These are phyloP conservation scores for Cyclargus thomasi DNA, from an alignment of 1,140 invertebrate genomes.

Conservation along the genomic window DNA sequence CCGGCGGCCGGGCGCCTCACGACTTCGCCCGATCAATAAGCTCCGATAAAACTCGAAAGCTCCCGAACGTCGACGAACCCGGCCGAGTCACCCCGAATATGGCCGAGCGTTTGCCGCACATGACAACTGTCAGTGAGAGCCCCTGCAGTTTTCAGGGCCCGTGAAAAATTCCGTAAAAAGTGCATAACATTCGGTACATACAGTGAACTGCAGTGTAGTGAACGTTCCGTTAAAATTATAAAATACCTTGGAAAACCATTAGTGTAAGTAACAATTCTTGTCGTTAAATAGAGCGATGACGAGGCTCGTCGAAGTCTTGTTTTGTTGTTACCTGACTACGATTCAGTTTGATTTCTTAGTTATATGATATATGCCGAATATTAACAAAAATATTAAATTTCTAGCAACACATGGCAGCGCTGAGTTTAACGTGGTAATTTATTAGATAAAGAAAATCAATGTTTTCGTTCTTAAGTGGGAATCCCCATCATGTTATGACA, in stretches of 20 bases:
- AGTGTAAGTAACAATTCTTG: constrained; percentile 45
- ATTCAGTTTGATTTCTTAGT: neutral
- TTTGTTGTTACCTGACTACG: neutral
- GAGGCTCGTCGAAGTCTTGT: neutral
- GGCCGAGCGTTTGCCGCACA: constrained; percentile 47
- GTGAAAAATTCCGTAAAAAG: constrained; percentile 59
- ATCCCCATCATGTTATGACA: neutral
- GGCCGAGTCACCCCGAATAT: constrained; percentile 37
- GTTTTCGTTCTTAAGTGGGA: constrained; percentile 20
- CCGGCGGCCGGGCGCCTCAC: constrained; percentile 57
- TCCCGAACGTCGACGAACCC: constrained; percentile 27
- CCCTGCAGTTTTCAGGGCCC: constrained; percentile 58
- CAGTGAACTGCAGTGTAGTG: constrained; percentile 44
- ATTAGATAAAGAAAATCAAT: constrained; percentile 24
- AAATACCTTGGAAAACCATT: constrained; percentile 31
- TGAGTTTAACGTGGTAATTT: neutral
- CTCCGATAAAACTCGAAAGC: constrained; percentile 12
- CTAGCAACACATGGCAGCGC: neutral
- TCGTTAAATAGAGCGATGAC: neutral
- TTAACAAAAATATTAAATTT: neutral
- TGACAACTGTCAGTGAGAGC: constrained; percentile 66
- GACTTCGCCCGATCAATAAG: constrained; percentile 52
- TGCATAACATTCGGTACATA: constrained; percentile 41
- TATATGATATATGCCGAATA: neutral
- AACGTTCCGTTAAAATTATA: constrained; percentile 28